Evolutionary conservation across 2,113 vertebrate genomes (phyloP).

Genomic region (Pipra filicauda): DNA sequence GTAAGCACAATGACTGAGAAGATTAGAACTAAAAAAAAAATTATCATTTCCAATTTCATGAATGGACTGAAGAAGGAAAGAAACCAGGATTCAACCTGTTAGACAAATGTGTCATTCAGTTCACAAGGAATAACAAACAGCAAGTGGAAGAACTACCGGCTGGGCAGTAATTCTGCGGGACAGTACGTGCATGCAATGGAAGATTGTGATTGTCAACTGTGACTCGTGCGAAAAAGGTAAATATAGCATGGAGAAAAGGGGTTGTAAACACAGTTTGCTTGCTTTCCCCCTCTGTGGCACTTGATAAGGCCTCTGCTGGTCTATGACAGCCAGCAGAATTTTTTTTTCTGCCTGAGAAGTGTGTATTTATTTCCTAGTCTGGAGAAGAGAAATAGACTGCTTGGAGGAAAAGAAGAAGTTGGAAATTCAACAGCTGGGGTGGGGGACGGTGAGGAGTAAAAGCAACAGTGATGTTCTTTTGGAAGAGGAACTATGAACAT

Average conservation of each 20-base stretch:
- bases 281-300: not conserved
- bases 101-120: not conserved
- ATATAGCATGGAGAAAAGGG: not conserved
- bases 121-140: not conserved
- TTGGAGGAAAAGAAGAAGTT: not conserved
- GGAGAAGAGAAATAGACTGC: not conserved
- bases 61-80: not conserved
- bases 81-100: not conserved
- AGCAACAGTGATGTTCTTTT: not conserved
- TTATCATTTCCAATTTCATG: fast-evolving
- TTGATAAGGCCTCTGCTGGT: not conserved
- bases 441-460: not conserved
- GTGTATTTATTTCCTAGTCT: not conserved
- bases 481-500: not conserved
- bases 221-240: not conserved
- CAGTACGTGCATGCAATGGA: fast-evolving
- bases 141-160: not conserved
- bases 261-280: not conserved
- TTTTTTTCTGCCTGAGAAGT: not conserved
- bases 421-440: not conserved
- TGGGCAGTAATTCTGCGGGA: not conserved
- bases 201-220: not conserved
- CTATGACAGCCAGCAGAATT: not conserved
- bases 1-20: not conserved
- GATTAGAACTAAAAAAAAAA: not conserved